Evolutionary conservation across 2,113 vertebrate species (phyloP).

Genomic region (Oceanites oceanicus): DNA sequence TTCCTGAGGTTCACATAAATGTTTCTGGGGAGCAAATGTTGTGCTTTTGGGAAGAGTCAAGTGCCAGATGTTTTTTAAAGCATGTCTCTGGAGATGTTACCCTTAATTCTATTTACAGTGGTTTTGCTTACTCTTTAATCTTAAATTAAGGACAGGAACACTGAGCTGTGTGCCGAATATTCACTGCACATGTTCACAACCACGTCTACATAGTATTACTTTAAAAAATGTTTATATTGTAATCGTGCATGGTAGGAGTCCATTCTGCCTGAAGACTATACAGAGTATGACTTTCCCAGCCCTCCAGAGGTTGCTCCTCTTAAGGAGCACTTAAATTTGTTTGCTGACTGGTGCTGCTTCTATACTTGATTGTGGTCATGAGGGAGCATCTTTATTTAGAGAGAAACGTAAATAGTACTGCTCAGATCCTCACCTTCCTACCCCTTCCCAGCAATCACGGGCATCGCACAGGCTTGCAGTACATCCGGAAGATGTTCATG

Average conservation of each 20-base stretch:
- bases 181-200: neutral
- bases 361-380: neutral
- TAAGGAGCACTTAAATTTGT: neutral
- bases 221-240: neutral
- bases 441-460: neutral
- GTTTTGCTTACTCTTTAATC: neutral
- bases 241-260: neutral
- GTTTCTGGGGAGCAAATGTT: neutral
- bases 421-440: neutral
- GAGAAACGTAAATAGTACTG: neutral
- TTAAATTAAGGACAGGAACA: neutral
- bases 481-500: neutral
- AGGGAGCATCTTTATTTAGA: slow-evolving; percentile 13
- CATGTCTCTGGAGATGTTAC: neutral
- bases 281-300: neutral
- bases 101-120: neutral
- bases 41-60: neutral
- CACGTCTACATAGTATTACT: neutral
- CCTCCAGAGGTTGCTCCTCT: neutral
- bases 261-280: neutral
- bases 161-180: neutral
- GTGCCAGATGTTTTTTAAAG: neutral
- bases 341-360: neutral
- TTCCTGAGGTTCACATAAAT: neutral
- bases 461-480: neutral